These are phyloP conservation scores for Coregonus ussuriensis DNA, from an alignment of 2,797 vertebrate genomes.

Conservation along the genomic window DNA sequence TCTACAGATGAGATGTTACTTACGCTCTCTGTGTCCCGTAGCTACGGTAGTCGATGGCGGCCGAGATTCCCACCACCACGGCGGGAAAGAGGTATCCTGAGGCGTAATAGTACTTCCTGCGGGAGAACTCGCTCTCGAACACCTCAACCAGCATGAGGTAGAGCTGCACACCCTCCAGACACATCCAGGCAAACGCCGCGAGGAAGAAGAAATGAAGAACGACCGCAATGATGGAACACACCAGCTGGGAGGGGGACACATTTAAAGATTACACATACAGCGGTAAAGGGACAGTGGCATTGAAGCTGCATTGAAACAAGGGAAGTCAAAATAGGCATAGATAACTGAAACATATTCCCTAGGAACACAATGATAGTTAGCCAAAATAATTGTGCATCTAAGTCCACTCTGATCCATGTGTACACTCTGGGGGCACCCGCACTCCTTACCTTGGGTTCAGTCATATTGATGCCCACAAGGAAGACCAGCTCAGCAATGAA, in stretches of 20 bases:
- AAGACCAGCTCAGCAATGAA: slow-evolving; percentile 97
- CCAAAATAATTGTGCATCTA: slow-evolving; percentile 11
- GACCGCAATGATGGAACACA: slow-evolving; percentile 93
- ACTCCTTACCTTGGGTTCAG: slow-evolving; percentile 84
- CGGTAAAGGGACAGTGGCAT: background rate
- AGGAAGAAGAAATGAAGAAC: slow-evolving; percentile 98
- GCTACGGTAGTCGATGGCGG: slow-evolving; percentile 95
- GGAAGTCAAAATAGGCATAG: background rate
- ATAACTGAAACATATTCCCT: background rate
- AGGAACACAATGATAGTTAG: background rate
- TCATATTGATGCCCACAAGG: slow-evolving; percentile 98
- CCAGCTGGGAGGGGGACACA: slow-evolving; percentile 76
- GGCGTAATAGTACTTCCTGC: slow-evolving; percentile 95
- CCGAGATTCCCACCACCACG: slow-evolving; percentile 93
- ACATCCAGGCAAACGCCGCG: slow-evolving; percentile 97
- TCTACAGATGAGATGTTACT: slow-evolving; percentile 68
- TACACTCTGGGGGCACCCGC: too few relatives aligned
- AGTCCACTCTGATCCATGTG: too few relatives aligned
- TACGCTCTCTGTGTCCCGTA: slow-evolving; percentile 94
- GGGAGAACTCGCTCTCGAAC: slow-evolving; percentile 97
- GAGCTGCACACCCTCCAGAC: slow-evolving; percentile 95
- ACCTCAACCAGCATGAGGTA: slow-evolving; percentile 98
- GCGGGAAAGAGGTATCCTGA: slow-evolving; percentile 95
- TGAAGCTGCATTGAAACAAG: background rate
- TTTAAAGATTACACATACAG: slow-evolving; percentile 19